Conservation (phyloP, 2,888 invertebrate genomes). For the Therioaphis trifolii region DNA sequence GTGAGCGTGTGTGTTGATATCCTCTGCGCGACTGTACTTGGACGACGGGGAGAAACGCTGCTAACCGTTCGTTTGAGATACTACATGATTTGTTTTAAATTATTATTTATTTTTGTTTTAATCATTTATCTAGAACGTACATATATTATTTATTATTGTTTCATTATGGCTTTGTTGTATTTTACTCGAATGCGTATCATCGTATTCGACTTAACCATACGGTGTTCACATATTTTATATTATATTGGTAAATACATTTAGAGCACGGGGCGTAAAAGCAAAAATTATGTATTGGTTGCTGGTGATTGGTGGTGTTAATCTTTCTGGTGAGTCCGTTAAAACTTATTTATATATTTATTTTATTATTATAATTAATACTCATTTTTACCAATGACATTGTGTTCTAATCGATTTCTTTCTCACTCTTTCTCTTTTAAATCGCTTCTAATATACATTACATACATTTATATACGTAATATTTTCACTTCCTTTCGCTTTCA, state of each 20-base stretch:
- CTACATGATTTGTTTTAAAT: conserved; percentile 15
- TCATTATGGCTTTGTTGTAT: neutral
- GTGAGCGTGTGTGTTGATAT: too few relatives aligned
- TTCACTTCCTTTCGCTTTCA: conserved; percentile 50
- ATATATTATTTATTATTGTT: conserved; percentile 30
- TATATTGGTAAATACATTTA: conserved; percentile 46
- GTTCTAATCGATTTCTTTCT: neutral
- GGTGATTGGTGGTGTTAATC: conserved; percentile 63
- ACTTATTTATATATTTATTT: conserved; percentile 45
- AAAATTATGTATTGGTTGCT: conserved; percentile 60
- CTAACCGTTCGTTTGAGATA: conserved; percentile 33
- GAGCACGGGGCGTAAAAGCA: conserved; percentile 59
- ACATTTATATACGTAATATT: neutral
- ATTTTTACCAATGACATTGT: neutral
- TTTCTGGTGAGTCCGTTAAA: conserved; percentile 61
- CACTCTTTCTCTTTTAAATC: neutral
- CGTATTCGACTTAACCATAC: neutral
- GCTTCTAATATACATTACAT: conserved; percentile 14
- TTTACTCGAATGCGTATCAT: neutral
- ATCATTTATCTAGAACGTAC: conserved; percentile 11
- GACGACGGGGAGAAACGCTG: neutral
- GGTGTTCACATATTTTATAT: conserved; percentile 24
- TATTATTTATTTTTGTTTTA: neutral
- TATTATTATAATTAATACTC: neutral
- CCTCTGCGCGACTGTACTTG: neutral